Conservation (phyloP, 1,140 invertebrate genomes). For the Calycopis cecrops region DNA sequence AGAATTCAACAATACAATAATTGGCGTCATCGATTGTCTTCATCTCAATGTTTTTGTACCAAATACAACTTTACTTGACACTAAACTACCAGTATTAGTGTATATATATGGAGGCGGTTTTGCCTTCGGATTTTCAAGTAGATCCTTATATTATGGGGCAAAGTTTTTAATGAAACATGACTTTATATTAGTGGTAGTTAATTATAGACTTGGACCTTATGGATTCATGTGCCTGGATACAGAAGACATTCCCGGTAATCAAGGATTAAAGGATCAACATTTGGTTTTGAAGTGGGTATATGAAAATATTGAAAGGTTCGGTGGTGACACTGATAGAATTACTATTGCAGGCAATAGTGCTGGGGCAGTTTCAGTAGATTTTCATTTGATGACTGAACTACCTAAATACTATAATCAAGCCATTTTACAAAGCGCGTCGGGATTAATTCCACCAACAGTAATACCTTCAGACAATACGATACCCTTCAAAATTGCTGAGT, state of each 20-base stretch:
- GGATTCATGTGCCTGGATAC: constrained; percentile 2
- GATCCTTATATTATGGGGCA: not conserved
- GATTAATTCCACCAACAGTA: not conserved
- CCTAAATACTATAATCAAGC: not conserved
- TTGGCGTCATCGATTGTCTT: too few relatives aligned
- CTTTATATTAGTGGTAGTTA: too few relatives aligned
- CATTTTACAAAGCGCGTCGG: not conserved
- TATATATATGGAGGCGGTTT: too few relatives aligned
- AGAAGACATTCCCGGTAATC: not conserved
- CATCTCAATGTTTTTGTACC: too few relatives aligned
- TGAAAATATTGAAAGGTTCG: not conserved
- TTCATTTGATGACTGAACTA: not conserved
- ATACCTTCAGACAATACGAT: not conserved
- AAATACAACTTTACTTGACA: too few relatives aligned
- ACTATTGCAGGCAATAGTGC: not conserved
- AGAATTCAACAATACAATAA: too few relatives aligned
- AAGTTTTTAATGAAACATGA: too few relatives aligned
- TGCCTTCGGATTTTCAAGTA: not conserved
- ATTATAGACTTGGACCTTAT: too few relatives aligned
- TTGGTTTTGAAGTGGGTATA: not conserved
- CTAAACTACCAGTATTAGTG: too few relatives aligned
- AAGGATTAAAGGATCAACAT: too few relatives aligned
- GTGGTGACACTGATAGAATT: not conserved
- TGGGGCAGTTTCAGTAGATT: not conserved
- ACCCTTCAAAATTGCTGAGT: too few relatives aligned